These are phyloP conservation scores for Danionella dracula DNA, from an alignment of 2,797 vertebrate genomes.

Conservation along the genomic window DNA sequence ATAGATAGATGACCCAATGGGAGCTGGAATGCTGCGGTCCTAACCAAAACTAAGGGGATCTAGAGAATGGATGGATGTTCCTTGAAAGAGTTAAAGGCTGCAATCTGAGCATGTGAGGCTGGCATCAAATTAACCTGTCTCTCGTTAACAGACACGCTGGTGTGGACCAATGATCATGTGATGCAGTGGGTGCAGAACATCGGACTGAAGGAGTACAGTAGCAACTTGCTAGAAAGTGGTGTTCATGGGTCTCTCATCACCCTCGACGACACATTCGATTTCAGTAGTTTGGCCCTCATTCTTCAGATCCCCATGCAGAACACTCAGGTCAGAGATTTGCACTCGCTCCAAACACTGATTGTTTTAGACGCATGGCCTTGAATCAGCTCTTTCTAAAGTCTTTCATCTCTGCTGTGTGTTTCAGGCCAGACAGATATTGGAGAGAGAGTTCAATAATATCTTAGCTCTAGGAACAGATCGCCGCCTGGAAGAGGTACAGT, in stretches of 20 bases:
- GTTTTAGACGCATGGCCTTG: background rate
- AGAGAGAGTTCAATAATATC: slow-evolving; percentile 94
- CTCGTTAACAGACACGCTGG: slow-evolving; percentile 65
- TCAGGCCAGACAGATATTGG: slow-evolving; percentile 92
- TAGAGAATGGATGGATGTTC: too few relatives aligned
- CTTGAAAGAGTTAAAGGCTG: too few relatives aligned
- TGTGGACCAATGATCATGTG: slow-evolving; percentile 76
- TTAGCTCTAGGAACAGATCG: slow-evolving; percentile 90
- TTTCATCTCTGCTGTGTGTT: slow-evolving; percentile 6
- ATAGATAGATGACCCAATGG: too few relatives aligned
- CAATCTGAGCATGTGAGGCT: too few relatives aligned
- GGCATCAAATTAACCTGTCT: background rate
- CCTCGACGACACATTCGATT: slow-evolving; percentile 91
- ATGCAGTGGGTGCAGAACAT: slow-evolving; percentile 90
- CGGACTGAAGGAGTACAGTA: slow-evolving; percentile 86
- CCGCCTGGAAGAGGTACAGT: slow-evolving; percentile 87
- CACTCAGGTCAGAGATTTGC: slow-evolving; percentile 77
- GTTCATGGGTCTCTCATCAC: slow-evolving; percentile 86
- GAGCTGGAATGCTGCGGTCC: too few relatives aligned
- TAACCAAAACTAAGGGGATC: too few relatives aligned
- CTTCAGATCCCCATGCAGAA: slow-evolving; percentile 96
- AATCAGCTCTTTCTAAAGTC: background rate
- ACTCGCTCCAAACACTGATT: background rate
- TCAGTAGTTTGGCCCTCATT: slow-evolving; percentile 88
- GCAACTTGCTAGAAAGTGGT: slow-evolving; percentile 85